Base-by-base conservation (phyloP, 2,888 invertebrate genomes). In the Lagria hirta region DNA sequence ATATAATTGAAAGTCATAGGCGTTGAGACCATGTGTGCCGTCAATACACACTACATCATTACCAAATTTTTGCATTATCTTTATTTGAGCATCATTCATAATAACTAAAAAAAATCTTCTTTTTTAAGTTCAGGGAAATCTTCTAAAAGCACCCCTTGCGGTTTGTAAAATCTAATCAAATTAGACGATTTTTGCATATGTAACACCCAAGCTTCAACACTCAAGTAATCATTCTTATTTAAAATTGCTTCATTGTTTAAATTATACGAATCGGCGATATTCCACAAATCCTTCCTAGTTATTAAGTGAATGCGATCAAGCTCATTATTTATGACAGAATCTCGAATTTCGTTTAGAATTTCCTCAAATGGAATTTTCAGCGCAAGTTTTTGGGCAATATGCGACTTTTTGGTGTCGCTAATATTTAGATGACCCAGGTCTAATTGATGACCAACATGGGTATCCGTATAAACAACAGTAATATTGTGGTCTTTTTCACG, bases 91-190 rank as follows among this genome's bases (percentile, higher is more conserved):
- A 14, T 26, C n/a, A 26, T 12, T 51, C 53, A 55, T 55, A 3
- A 53, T 47, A 4, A 54, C 43, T 7, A 62, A 43, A 3, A 58
- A 17, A 37, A 60, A 58, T 35, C 58, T 55, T 10, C 55, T 42
- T 17, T 37, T 16, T 28, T 44, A n/a, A n/a, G n/a, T n/a, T n/a
- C n/a, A n/a, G n/a, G n/a, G n/a, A n/a, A n/a, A n/a, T n/a, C n/a
- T n/a, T n/a, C n/a, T n/a, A n/a, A n/a, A n/a, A n/a, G n/a, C n/a
- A n/a, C n/a, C n/a, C n/a, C n/a, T n/a, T n/a, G n/a, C n/a, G n/a
- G n/a, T n/a, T n/a, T n/a, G n/a, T n/a, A n/a, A n/a, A n/a, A n/a
- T n/a, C n/a, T n/a, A n/a, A n/a, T n/a, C n/a, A n/a, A n/a, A n/a
- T n/a, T n/a, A n/a, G n/a, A n/a, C n/a, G n/a, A n/a, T n/a, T n/a